Percentiles rank a stretch among this genome's conserved stretches.
Conservation (phyloP, 1,140 invertebrate genomes). For the Diorhabda elongata region DNA sequence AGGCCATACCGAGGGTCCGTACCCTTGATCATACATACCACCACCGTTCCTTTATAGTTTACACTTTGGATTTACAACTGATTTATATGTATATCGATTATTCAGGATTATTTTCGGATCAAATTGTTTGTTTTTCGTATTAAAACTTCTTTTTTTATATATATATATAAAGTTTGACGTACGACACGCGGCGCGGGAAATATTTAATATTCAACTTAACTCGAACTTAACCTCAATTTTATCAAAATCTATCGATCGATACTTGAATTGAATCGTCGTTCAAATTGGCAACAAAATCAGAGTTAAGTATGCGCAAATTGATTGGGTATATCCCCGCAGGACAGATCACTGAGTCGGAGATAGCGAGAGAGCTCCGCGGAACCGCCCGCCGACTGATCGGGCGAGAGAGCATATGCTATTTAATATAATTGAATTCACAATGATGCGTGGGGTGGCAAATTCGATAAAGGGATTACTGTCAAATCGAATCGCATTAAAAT, state of each 20-base stretch:
- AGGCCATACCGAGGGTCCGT: not conserved
- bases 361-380: conserved; percentile 1
- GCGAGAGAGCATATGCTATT: conserved; percentile 36
- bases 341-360: conserved; percentile 7
- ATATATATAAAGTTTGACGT: too few species aligned
- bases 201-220: too few species aligned
- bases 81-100: not conserved
- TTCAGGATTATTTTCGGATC: not conserved
- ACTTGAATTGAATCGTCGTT: not conserved
- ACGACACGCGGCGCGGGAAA: too few species aligned
- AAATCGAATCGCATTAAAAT: conserved; percentile 48
- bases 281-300: conserved; percentile 7
- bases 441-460: conserved; percentile 46
- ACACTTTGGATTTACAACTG: not conserved
- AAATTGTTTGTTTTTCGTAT: not conserved
- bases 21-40: not conserved
- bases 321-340: conserved; percentile 24
- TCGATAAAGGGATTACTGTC: conserved; percentile 49
- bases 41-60: not conserved
- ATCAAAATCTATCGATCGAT: too few species aligned
- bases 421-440: conserved; percentile 37
- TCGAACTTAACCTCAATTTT: too few species aligned
- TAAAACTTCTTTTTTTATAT: not conserved
- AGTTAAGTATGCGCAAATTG: conserved; percentile 34
- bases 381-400: conserved; percentile 16